A percentile compares a stretch with the other conserved stretches of the same genome.
phyloP scores from a whole-genome alignment of 2,113 vertebrate species.

The Hepsetus odoe region DNA sequence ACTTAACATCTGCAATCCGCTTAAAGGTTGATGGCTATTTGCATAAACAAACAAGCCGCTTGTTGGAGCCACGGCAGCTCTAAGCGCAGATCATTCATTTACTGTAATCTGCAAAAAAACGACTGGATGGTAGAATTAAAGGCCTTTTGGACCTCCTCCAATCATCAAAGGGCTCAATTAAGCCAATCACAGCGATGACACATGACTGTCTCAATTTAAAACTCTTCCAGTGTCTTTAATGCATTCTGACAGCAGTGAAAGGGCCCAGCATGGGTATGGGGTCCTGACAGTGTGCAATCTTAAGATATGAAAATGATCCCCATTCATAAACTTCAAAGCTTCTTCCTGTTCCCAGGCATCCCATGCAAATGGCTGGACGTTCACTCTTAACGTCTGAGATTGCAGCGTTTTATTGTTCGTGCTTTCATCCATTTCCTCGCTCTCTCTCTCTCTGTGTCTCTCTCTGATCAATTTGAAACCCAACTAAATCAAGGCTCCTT shows the following conservation, averaged over 20 bases:
- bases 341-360: slow-evolving; percentile 22
- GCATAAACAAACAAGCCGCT: background rate
- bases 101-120: background rate
- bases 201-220: background rate
- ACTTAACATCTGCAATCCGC: slow-evolving; percentile 5
- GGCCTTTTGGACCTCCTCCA: background rate
- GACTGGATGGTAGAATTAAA: background rate
- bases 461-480: background rate
- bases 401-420: background rate
- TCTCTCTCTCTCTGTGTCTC: background rate
- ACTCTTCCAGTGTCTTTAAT: background rate
- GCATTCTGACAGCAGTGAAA: background rate
- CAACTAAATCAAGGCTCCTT: background rate
- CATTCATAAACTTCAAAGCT: background rate
- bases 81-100: background rate
- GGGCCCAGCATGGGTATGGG: background rate
- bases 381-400: slow-evolving; percentile 13
- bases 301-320: slow-evolving; percentile 3
- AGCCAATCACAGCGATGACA: background rate
- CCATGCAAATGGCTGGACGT: slow-evolving; percentile 24
- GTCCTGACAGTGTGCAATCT: background rate
- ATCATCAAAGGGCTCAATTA: background rate
- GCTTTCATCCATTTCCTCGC: background rate
- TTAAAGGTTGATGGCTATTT: slow-evolving; percentile 35
- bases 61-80: background rate